phyloP scores from a whole-genome alignment of 1,140 invertebrate species.

The Caenorhabditis briggsae region DNA sequence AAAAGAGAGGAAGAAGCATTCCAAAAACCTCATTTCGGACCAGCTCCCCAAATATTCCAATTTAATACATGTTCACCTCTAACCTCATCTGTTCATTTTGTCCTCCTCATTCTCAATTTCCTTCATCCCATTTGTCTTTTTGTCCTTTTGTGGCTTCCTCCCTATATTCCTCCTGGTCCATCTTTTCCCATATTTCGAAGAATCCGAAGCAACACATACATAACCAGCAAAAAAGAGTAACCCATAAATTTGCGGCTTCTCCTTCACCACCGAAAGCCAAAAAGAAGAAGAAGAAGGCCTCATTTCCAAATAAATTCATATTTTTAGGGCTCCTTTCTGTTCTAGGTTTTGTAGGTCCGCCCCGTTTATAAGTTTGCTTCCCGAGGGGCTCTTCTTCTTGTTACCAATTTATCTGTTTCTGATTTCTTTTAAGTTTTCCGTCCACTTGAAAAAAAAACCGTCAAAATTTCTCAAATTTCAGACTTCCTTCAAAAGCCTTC shows the following conservation, averaged over 20 bases:
- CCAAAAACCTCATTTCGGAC: too few relatives aligned
- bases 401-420: background rate
- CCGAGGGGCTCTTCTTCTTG: background rate
- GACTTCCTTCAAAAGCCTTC: background rate
- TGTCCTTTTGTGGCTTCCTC: constrained; percentile 4
- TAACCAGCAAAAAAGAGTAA: constrained; percentile 30
- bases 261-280: constrained; percentile 29
- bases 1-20: too few relatives aligned
- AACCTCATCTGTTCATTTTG: background rate
- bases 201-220: constrained; percentile 16
- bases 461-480: background rate
- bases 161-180: background rate
- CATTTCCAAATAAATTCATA: constrained; percentile 56
- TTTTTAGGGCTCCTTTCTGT: background rate
- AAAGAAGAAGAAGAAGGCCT: background rate
- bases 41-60: too few relatives aligned
- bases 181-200: background rate
- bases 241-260: constrained; percentile 51
- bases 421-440: background rate
- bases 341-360: constrained; percentile 42
- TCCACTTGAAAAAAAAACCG: too few relatives aligned
- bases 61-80: background rate
- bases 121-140: constrained; percentile 43
- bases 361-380: constrained; percentile 1
- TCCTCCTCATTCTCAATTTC: background rate